phyloP scores from a whole-genome alignment of 2,797 vertebrate species.

The Naso thynnoides region DNA sequence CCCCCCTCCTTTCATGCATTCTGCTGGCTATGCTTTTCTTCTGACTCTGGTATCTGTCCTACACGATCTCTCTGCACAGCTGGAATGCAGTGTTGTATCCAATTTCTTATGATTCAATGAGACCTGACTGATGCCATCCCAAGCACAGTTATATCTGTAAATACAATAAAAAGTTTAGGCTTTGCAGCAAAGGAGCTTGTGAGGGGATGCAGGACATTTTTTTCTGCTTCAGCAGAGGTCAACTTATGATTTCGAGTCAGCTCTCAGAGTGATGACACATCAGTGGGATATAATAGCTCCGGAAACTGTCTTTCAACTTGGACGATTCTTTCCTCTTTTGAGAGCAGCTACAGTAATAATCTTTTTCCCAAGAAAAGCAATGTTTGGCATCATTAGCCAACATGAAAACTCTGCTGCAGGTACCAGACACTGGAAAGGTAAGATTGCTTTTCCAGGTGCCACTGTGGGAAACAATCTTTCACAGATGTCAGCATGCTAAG shows the following conservation, averaged over 20 bases:
- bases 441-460: constrained; percentile 29
- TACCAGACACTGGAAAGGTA: constrained; percentile 10
- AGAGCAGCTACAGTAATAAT: constrained; percentile 32
- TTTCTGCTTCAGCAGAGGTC: constrained; percentile 26
- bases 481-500: not conserved
- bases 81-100: not conserved
- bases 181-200: constrained; percentile 1
- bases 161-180: constrained; percentile 18
- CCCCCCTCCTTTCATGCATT: not conserved
- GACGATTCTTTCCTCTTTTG: constrained; percentile 25
- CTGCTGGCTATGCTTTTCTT: not conserved
- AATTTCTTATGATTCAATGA: constrained; percentile 16
- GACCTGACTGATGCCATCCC: constrained; percentile 7
- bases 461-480: constrained; percentile 10
- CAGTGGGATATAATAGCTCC: constrained; percentile 34
- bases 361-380: constrained; percentile 11
- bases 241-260: constrained; percentile 25
- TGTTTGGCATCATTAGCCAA: constrained; percentile 27
- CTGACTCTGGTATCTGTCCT: not conserved
- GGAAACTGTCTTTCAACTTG: constrained; percentile 7
- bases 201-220: constrained; percentile 10
- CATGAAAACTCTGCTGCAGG: constrained; percentile 7
- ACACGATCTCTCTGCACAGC: constrained; percentile 13
- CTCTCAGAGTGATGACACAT: constrained; percentile 28
- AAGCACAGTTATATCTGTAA: constrained; percentile 28